Evolutionary conservation across 1,140 invertebrate species (phyloP).

Genomic region (Zaprionus lachaisei): DNA sequence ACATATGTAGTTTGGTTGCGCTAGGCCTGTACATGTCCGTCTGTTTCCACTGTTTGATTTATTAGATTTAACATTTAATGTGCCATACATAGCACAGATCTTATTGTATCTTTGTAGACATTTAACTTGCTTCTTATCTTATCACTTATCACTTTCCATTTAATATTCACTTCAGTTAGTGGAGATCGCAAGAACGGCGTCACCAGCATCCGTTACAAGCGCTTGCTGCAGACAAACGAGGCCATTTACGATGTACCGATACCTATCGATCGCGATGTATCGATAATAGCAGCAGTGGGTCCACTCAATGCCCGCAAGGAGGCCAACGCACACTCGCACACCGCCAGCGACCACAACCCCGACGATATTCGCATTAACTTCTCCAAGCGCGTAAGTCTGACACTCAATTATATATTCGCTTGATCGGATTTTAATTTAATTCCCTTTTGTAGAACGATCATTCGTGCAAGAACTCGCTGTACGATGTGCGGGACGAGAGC

Average conservation of each 20-base stretch:
- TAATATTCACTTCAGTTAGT: constrained; percentile 84
- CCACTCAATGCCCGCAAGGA: constrained; percentile 91
- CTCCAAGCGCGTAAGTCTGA: constrained; percentile 84
- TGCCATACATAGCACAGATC: too few species aligned
- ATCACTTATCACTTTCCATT: neutral
- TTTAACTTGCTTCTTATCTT: too few species aligned
- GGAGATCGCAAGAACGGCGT: constrained; percentile 92
- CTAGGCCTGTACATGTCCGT: too few species aligned
- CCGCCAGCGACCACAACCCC: constrained; percentile 88
- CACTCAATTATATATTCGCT: neutral
- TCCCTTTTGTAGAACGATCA: constrained; percentile 68
- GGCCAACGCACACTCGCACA: constrained; percentile 91
- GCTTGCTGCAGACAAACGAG: constrained; percentile 91
- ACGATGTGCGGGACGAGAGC: constrained; percentile 85
- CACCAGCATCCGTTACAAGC: constrained; percentile 91
- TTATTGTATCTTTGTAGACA: neutral
- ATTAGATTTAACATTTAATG: neutral
- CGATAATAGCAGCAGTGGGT: constrained; percentile 95
- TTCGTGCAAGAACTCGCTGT: constrained; percentile 81
- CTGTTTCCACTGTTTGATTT: too few species aligned
- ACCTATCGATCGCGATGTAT: constrained; percentile 88
- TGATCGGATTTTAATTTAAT: neutral
- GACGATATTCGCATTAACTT: constrained; percentile 92
- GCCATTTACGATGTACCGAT: constrained; percentile 89
- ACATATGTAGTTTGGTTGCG: too few species aligned